Evolutionary conservation across 2,113 vertebrate genomes (phyloP).

Genomic region (Tyrannus savana): DNA sequence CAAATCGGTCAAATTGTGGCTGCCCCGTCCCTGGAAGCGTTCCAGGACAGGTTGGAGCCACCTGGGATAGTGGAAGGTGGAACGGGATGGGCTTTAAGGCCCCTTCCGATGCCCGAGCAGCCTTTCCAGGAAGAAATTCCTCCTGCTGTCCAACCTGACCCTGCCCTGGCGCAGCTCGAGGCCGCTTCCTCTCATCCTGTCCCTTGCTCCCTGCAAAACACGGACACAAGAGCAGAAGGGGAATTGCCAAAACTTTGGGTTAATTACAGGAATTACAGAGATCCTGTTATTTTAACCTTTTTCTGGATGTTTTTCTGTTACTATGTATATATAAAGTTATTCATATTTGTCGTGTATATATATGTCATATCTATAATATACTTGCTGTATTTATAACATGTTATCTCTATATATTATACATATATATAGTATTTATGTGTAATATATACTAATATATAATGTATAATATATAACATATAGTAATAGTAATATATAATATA

Average conservation of each 20-base stretch:
- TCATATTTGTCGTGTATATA: no score
- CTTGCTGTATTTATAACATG: background rate
- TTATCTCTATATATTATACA: background rate
- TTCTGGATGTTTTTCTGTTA: background rate
- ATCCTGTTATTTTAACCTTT: background rate
- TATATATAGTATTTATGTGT: background rate
- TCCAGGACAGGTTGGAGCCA: background rate
- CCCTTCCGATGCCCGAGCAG: background rate
- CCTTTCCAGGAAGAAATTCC: background rate
- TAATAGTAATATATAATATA: no score
- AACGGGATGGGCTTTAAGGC: background rate
- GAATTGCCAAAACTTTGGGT: background rate
- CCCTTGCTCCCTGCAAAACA: background rate
- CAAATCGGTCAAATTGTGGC: background rate
- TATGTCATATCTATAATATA: no score
- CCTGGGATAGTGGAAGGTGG: background rate
- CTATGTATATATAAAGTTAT: rapidly evolving
- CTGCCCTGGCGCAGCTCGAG: background rate
- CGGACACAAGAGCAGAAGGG: background rate
- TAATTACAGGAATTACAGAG: rapidly evolving
- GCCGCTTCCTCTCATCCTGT: background rate
- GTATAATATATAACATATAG: no score
- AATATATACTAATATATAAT: background rate
- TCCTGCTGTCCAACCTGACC: background rate
- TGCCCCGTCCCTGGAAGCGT: background rate